phyloP scores from a whole-genome alignment of 2,797 vertebrate genomes.

The Thalassophryne amazonica region DNA sequence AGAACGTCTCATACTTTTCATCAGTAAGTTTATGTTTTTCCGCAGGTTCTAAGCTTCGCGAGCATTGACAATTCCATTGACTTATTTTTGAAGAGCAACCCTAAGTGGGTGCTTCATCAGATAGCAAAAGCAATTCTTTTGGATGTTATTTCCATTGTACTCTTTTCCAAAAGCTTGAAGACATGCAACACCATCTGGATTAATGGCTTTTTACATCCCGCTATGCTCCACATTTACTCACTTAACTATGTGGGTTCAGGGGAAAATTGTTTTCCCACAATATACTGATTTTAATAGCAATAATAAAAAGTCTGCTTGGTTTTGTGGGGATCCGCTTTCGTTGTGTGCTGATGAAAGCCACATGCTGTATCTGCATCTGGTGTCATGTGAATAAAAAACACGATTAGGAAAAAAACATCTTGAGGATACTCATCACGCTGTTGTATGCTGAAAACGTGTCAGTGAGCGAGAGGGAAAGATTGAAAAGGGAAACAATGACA shows the following conservation, averaged over 20 bases:
- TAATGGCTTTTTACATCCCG: neutral
- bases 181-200: neutral
- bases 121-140: neutral
- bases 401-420: slow-evolving; percentile 35
- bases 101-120: neutral
- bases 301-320: neutral
- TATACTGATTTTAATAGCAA: too few species aligned
- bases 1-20: neutral
- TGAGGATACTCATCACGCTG: slow-evolving; percentile 27
- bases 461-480: neutral
- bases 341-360: slow-evolving; percentile 20
- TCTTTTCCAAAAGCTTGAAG: neutral
- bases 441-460: slow-evolving; percentile 1
- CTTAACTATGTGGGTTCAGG: neutral
- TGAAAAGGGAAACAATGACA: neutral
- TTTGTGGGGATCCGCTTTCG: neutral
- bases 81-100: neutral
- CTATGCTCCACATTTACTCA: neutral
- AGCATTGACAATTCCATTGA: neutral
- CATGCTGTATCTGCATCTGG: slow-evolving; percentile 8
- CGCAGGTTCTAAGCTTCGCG: slow-evolving; percentile 1
- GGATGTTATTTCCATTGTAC: neutral
- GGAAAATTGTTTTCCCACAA: neutral
- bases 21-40: neutral
- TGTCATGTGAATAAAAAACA: slow-evolving; percentile 30